These are phyloP conservation scores for Colistium nudipinnis DNA, from an alignment of 2,113 vertebrate species.

Conservation along the genomic window DNA sequence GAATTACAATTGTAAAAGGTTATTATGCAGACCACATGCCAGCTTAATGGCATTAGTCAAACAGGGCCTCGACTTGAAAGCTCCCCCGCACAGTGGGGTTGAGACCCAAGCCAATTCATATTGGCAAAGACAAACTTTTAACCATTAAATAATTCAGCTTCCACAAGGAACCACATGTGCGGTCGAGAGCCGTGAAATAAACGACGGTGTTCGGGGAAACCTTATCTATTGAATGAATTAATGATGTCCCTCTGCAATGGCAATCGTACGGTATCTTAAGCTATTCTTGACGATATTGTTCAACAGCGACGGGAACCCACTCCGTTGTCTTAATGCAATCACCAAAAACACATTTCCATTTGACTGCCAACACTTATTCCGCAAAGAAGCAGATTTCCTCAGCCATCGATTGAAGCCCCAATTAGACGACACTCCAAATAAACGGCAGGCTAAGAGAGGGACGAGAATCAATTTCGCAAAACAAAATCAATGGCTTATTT, in stretches of 20 bases:
- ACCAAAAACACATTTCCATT: not conserved
- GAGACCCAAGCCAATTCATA: constrained; percentile 10
- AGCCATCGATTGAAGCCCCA: not conserved
- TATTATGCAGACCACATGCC: not conserved
- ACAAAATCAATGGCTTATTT: not conserved
- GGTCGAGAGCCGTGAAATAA: not conserved
- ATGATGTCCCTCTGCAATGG: too few relatives aligned
- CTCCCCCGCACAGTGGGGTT: not conserved
- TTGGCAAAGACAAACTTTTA: too few relatives aligned
- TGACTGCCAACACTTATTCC: too few relatives aligned
- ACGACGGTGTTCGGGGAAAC: not conserved
- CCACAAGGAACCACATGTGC: not conserved
- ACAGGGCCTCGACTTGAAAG: not conserved
- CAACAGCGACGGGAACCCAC: too few relatives aligned
- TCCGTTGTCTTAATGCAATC: too few relatives aligned
- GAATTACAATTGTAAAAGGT: not conserved
- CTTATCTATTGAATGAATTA: not conserved
- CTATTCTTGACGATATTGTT: too few relatives aligned
- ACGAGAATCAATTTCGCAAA: not conserved
- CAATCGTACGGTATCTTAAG: too few relatives aligned
- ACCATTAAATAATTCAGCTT: not conserved
- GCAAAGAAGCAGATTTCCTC: too few relatives aligned
- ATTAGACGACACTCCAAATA: not conserved
- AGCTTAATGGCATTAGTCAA: constrained; percentile 17
- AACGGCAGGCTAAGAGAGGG: not conserved